Conservation (phyloP, 2,797 vertebrate genomes). For the Neoniphon sammara region DNA sequence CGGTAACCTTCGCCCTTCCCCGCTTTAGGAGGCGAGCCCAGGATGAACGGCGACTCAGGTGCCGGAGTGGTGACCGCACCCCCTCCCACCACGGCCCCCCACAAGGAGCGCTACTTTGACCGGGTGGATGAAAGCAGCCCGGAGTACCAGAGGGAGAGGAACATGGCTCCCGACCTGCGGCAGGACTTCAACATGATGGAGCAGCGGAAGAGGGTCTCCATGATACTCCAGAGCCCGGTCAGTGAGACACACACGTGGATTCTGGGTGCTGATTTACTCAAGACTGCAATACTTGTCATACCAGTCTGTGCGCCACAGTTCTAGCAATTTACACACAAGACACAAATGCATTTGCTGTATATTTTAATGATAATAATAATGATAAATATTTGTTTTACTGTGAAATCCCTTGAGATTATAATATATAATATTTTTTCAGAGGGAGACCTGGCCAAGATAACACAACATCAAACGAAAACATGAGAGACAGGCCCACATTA, state of each 20-base stretch:
- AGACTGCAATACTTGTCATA: too few relatives aligned
- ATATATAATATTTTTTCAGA: too few relatives aligned
- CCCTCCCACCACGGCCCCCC: slow-evolving; percentile 93
- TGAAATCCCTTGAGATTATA: too few relatives aligned
- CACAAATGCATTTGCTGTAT: not conserved
- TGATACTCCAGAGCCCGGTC: slow-evolving; percentile 99
- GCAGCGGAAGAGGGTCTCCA: slow-evolving; percentile 97
- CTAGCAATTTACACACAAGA: not conserved
- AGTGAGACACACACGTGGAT: slow-evolving; percentile 58
- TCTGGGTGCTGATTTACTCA: too few relatives aligned
- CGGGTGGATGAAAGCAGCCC: slow-evolving; percentile 96
- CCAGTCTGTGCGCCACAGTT: too few relatives aligned
- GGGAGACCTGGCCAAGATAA: too few relatives aligned
- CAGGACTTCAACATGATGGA: slow-evolving; percentile 99
- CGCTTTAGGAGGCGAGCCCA: slow-evolving; percentile 74
- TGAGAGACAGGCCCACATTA: too few relatives aligned
- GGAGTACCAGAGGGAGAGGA: slow-evolving; percentile 95
- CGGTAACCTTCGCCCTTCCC: not conserved
- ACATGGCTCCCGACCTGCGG: slow-evolving; percentile 97
- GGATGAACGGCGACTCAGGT: slow-evolving; percentile 96
- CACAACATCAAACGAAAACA: too few relatives aligned
- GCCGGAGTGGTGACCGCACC: slow-evolving; percentile 96
- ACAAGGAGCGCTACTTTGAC: slow-evolving; percentile 98
- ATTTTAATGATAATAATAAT: not conserved
- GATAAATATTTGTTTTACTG: too few relatives aligned